A percentile compares a stretch with the other conserved stretches of the same genome.
Evolutionary conservation across 2,797 vertebrate genomes (phyloP).

Genomic region (Cephalopachus bancanus): DNA sequence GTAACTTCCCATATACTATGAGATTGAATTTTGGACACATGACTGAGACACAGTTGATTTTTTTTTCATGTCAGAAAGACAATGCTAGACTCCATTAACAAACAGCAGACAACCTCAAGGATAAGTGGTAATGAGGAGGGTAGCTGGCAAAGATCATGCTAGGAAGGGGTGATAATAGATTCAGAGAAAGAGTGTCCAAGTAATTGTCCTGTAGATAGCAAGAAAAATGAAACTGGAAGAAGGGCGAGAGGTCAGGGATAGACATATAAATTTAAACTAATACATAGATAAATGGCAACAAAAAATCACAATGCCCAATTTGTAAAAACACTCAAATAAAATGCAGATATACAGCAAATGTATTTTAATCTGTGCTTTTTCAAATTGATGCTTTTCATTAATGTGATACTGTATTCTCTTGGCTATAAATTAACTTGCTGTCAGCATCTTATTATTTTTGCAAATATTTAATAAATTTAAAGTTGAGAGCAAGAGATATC

Average conservation of each 20-base stretch:
- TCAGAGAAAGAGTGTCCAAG: constrained; percentile 28
- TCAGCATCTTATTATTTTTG: neutral
- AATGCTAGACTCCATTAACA: constrained; percentile 68
- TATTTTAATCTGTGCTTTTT: constrained; percentile 36
- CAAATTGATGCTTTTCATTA: constrained; percentile 52
- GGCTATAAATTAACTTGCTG: neutral
- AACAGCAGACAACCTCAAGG: constrained; percentile 45
- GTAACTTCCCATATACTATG: neutral
- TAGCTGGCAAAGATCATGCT: neutral
- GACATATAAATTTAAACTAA: constrained; percentile 57
- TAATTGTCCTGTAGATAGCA: neutral
- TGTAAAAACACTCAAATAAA: neutral
- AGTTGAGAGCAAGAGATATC: neutral
- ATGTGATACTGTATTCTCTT: constrained; percentile 6
- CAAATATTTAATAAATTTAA: constrained; percentile 51
- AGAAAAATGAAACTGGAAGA: constrained; percentile 51
- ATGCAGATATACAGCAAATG: neutral
- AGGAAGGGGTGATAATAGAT: constrained; percentile 60
- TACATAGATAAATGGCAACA: neutral
- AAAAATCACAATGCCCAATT: neutral
- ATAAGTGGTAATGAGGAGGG: constrained; percentile 60
- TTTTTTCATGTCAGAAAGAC: constrained; percentile 58
- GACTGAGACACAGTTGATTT: constrained; percentile 65
- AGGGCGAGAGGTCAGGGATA: constrained; percentile 23
- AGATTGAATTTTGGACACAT: constrained; percentile 67